These are phyloP conservation scores for Ridgeia piscesae DNA, from an alignment of 1,140 invertebrate species.

Conservation along the genomic window DNA sequence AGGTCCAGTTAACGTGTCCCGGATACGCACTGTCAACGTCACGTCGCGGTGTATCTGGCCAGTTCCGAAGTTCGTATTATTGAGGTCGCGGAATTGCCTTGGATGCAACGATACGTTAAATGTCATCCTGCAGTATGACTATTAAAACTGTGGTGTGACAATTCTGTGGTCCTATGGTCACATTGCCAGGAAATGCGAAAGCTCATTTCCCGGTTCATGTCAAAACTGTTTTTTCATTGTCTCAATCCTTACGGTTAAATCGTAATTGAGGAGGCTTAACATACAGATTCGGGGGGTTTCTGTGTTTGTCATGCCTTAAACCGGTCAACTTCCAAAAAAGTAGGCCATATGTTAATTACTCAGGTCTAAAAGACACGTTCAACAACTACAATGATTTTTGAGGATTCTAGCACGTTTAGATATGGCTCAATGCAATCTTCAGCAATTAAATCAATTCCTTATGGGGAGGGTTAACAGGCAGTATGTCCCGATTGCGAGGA, in stretches of 20 bases:
- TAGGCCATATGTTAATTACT: not conserved
- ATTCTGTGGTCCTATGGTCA: not conserved
- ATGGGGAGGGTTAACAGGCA: not conserved
- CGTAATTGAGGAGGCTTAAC: not conserved
- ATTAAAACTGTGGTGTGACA: not conserved
- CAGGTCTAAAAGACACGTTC: not conserved
- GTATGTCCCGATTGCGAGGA: not conserved
- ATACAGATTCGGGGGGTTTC: not conserved
- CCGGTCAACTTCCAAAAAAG: not conserved
- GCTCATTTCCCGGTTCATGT: not conserved
- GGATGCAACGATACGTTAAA: not conserved
- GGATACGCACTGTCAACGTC: not conserved
- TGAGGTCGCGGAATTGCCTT: not conserved
- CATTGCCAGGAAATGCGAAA: not conserved
- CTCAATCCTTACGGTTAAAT: not conserved
- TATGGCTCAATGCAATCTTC: not conserved
- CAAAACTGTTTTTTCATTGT: no score
- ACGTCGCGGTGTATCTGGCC: not conserved
- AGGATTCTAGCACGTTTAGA: not conserved
- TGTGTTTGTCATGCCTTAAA: not conserved
- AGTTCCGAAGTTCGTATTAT: not conserved
- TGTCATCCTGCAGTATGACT: not conserved
- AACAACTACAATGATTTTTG: not conserved
- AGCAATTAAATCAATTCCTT: not conserved
- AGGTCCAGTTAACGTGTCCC: not conserved